Evolutionary conservation across 2,797 vertebrate species (phyloP), one percentile per base, ranked within the genome.

Genomic region (Setipinna tenuifilis): DNA sequence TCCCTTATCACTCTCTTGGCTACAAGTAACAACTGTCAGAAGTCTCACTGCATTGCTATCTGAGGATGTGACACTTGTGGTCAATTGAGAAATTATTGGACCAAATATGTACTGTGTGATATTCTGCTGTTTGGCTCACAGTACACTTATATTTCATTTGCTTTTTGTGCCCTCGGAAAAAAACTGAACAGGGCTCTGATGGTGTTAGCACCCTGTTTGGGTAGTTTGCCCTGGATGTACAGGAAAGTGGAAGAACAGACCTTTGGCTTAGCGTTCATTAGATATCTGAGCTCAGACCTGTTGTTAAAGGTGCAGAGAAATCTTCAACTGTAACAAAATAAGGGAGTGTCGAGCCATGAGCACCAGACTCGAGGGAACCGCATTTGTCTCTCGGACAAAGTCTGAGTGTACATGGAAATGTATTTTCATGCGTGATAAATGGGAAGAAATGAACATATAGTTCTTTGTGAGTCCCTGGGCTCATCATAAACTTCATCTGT

Each of bases 201-300:
- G 61, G n/a, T 65, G 61, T 65, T 65, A 25, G 61, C 61, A 65
- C 61, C n/a, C 61, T 25, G n/a, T 65, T 25, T 65, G n/a, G 68
- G 28, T 35, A 75, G 31, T 75, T 75, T 75, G 68, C 28, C 14
- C 35, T 6, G 6, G 68, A 75, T 4, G 28, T 41, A 28, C 68
- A 75, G 14, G 28, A 16, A 35, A 75, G 68, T 75, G 68, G 28
- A 35, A 75, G 68, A 35, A 35, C 14, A 75, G 65, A 35, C 25
- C 16, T 75, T 75, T 75, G 68, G 31, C 68, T 75, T 28, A 35
- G 68, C 12, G 25, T 75, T 41, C 4, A 17, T 17, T 31, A 3
- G 3, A 17, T 12, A 71, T 41, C 16, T 75, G 12, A 71, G 23
- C 23, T 31, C 28, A 75, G 31, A 35, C 4, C 31, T 41, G 28